Evolutionary conservation across 2,113 vertebrate species (phyloP).

Genomic region (Fulmarus glacialis): DNA sequence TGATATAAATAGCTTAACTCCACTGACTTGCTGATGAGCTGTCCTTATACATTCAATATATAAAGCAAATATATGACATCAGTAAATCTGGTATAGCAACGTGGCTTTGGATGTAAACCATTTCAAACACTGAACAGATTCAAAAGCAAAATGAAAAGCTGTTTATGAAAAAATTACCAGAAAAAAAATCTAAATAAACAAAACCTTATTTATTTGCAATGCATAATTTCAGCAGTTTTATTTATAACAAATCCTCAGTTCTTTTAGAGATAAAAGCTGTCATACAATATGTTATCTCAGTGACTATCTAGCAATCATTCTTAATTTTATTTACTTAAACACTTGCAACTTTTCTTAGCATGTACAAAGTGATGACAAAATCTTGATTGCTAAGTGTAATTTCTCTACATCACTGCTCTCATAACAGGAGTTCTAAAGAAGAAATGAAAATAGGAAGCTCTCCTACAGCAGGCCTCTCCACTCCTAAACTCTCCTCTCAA

Average conservation of each 20-base stretch:
- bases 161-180: not conserved
- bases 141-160: not conserved
- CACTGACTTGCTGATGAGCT: not conserved
- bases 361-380: not conserved
- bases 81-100: not conserved
- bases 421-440: not conserved
- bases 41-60: not conserved
- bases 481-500: not conserved
- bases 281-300: not conserved
- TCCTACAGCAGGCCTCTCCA: not conserved
- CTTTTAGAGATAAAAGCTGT: slow-evolving; percentile 8
- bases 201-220: slow-evolving; percentile 34
- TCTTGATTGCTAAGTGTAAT: not conserved
- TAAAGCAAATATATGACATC: not conserved
- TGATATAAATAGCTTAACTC: not conserved
- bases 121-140: not conserved
- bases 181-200: not conserved
- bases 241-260: not conserved
- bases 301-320: not conserved
- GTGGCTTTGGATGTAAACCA: not conserved
- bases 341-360: not conserved
- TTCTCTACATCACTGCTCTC: not conserved
- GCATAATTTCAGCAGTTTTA: not conserved
- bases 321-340: slow-evolving; percentile 24
- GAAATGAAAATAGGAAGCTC: not conserved